Evolutionary conservation across 1,140 invertebrate genomes (phyloP), one percentile per base, ranked within the genome.

Genomic region (Hyles vespertilio): DNA sequence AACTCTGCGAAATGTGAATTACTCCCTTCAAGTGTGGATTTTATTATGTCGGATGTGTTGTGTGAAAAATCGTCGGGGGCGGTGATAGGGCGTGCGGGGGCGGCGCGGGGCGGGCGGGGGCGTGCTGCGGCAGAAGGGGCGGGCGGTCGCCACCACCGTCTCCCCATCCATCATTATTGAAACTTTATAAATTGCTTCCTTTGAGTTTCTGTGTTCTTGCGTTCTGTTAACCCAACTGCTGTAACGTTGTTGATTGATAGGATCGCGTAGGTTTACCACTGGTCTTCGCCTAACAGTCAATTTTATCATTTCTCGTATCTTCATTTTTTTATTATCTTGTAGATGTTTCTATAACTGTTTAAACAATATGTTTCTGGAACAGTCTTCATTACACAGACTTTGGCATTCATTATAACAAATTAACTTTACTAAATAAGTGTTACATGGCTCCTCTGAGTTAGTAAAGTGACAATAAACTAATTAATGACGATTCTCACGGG

Each of bases 161-260:
- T 7, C 57, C 11, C 74, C 61, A 84, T 84, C 77, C 69, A 79
- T 84, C 81, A 82, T 78, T 71, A 79, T 81, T 78, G 72, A 77
- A 75, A 81, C 73, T 84, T 85, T 84, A 85, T 86, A 86, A 86
- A 86, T 86, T 80, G 79, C 75, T 77, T 71, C 55, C 63, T 59
- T 57, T 32, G 51, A 73, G 74, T 80, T 81, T 67, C 52, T 44
- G 3, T 52, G 52, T n/a, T 51, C 50, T 51, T 4, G 32, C 9
- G 12, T 50, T 32, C 11, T 32, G 48, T 51, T 34, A 40, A 40
- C 36, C 36, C 36, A 40, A 40, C 36, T 40, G 36, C 36, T 40
- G 36, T 40, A 22, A 22, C 22, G 48, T 34, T 10, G 9, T 2
- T 51, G 50, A 51, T 34, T 34, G 50, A 51, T 34, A 10, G 32